A percentile compares a stretch with the other conserved stretches of the same genome.
phyloP scores from a whole-genome alignment of 2,113 vertebrate species.

The Ancistrus triradiatus region DNA sequence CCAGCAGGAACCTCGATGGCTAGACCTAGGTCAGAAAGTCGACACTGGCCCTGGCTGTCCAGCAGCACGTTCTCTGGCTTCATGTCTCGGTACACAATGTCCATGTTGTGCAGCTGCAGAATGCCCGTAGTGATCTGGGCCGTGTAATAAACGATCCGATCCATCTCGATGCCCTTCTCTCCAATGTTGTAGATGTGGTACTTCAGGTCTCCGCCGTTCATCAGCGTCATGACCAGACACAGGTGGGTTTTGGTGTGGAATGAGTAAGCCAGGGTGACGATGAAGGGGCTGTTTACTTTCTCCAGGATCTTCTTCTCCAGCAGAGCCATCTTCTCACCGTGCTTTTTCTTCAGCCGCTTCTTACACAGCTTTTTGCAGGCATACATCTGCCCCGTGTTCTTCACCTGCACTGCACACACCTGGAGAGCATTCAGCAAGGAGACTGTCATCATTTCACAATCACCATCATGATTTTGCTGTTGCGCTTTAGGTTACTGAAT shows the following conservation, averaged over 20 bases:
- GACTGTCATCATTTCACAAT: too few species aligned
- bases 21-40: constrained; percentile 88
- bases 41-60: constrained; percentile 84
- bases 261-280: constrained; percentile 84
- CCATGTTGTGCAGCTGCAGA: constrained; percentile 80
- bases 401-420: constrained; percentile 91
- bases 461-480: too few species aligned
- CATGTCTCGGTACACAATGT: constrained; percentile 87
- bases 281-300: constrained; percentile 83
- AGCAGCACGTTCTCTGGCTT: constrained; percentile 92
- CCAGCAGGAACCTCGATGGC: constrained; percentile 73
- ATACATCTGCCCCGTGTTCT: constrained; percentile 91
- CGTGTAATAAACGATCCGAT: constrained; percentile 82
- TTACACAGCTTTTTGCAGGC: constrained; percentile 93
- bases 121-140: constrained; percentile 86
- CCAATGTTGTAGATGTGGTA: constrained; percentile 90
- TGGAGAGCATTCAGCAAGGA: constrained; percentile 46
- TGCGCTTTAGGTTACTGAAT: too few species aligned
- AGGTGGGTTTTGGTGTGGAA: constrained; percentile 84
- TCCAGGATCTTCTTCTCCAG: constrained; percentile 89
- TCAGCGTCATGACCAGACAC: constrained; percentile 93
- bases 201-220: constrained; percentile 93
- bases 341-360: constrained; percentile 88
- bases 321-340: constrained; percentile 87
- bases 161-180: constrained; percentile 78